Conservation (phyloP, 2,888 invertebrate genomes). For the Sinodicranocentrus sp. region DNA sequence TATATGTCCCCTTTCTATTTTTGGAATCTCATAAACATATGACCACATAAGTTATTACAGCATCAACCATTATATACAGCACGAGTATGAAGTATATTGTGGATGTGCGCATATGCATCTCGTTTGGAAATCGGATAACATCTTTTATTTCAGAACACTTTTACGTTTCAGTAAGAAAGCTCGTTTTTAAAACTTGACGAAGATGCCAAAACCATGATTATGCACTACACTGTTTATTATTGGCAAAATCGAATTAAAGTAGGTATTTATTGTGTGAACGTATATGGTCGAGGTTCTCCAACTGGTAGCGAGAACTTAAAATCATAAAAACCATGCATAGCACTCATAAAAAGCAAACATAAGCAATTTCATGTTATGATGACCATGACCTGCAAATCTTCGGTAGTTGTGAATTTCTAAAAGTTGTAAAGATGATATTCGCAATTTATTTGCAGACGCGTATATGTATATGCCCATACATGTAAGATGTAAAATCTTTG, state of each 20-base stretch:
- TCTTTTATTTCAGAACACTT: slow-evolving; percentile 24
- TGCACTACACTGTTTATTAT: slow-evolving; percentile 6
- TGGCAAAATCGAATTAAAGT: slow-evolving; percentile 17
- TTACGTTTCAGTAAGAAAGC: slow-evolving; percentile 47
- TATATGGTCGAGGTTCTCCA: slow-evolving; percentile 2
- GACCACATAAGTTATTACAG: slow-evolving; percentile 56
- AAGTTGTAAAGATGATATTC: not conserved
- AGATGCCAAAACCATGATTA: slow-evolving; percentile 27
- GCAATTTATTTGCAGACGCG: not conserved
- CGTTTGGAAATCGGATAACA: not conserved
- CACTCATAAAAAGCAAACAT: not conserved
- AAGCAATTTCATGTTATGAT: slow-evolving; percentile 24
- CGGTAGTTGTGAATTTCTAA: not conserved
- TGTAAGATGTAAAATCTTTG: not conserved
- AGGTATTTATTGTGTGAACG: slow-evolving; percentile 20
- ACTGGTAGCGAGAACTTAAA: not conserved
- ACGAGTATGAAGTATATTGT: not conserved
- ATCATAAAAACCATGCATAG: slow-evolving; percentile 16
- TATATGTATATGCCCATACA: not conserved
- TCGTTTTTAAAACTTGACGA: slow-evolving; percentile 42
- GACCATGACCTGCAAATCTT: slow-evolving; percentile 63
- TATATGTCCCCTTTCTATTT: slow-evolving; percentile 57
- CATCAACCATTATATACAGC: not conserved
- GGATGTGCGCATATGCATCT: not conserved
- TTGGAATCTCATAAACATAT: slow-evolving; percentile 69